Evolutionary conservation across 2,797 vertebrate genomes (phyloP).

Genomic region (Kryptolebias ocellatus): DNA sequence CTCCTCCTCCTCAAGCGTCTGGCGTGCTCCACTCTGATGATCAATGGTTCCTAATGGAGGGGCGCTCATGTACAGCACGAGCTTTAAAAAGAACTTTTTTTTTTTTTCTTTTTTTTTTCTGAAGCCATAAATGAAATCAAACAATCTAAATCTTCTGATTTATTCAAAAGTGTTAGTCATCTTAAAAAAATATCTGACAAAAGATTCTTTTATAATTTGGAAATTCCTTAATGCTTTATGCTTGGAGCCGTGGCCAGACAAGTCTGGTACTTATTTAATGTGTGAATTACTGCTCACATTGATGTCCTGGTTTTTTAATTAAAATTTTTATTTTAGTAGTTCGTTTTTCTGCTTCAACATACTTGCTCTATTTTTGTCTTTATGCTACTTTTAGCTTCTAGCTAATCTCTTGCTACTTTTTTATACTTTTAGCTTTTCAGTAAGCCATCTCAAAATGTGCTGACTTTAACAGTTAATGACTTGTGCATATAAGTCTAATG

Average conservation of each 20-base stretch:
- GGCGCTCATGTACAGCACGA: constrained; percentile 30
- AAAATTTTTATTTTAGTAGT: too few relatives aligned
- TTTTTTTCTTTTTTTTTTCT: constrained; percentile 1
- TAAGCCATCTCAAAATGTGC: too few relatives aligned
- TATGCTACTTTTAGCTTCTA: too few relatives aligned
- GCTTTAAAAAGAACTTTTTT: constrained; percentile 29
- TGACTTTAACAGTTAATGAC: too few relatives aligned
- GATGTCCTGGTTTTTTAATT: too few relatives aligned
- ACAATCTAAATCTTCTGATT: constrained; percentile 17
- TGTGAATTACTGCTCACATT: too few relatives aligned
- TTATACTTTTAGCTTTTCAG: too few relatives aligned
- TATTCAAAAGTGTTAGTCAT: constrained; percentile 8
- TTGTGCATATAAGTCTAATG: too few relatives aligned
- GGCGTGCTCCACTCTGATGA: constrained; percentile 39
- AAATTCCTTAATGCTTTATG: neutral
- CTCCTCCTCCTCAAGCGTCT: constrained; percentile 35
- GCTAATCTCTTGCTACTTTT: too few relatives aligned
- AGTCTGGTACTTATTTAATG: too few relatives aligned
- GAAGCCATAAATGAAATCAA: constrained; percentile 20
- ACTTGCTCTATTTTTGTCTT: too few relatives aligned
- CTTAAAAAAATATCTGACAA: constrained; percentile 20
- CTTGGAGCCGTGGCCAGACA: neutral
- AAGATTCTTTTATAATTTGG: neutral
- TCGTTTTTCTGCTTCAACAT: too few relatives aligned
- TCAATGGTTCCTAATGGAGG: constrained; percentile 66